Conservation (phyloP, 2,113 vertebrate genomes). For the Tychaedon coryphoeus region DNA sequence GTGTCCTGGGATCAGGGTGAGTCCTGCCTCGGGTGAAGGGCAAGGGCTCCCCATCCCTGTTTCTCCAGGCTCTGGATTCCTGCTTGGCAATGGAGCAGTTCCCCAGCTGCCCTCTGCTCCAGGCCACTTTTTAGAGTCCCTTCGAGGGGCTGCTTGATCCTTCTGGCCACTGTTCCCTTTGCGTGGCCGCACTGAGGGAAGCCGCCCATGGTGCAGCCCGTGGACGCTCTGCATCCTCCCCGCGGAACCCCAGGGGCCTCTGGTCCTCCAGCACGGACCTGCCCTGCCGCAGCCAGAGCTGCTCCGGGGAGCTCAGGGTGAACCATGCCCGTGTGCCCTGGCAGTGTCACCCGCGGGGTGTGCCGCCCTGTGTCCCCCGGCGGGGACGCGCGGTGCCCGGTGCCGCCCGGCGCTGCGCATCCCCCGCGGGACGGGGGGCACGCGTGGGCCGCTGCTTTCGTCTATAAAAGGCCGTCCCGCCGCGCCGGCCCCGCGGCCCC, state of each 20-base stretch:
- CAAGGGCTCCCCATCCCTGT: background rate
- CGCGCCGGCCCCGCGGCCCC: conserved; percentile 47
- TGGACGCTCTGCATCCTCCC: accelerated
- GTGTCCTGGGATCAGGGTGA: accelerated
- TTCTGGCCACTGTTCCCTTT: background rate
- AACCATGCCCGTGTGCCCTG: accelerated
- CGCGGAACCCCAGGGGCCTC: accelerated
- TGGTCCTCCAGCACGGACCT: background rate
- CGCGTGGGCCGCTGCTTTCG: background rate
- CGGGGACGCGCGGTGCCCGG: background rate
- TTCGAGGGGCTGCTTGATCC: no score
- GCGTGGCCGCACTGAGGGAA: accelerated
- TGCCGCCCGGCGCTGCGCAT: background rate
- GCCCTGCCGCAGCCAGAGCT: background rate
- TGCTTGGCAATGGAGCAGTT: background rate
- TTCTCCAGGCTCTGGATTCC: background rate
- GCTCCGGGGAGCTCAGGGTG: background rate
- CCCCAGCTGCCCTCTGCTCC: background rate
- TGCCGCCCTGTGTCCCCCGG: accelerated
- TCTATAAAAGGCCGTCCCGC: conserved; percentile 40
- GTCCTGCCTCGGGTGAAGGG: accelerated
- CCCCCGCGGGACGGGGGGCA: background rate
- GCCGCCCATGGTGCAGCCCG: background rate
- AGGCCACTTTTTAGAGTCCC: background rate
- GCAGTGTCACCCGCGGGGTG: background rate